Base-by-base conservation (phyloP, 2,888 invertebrate species). In the Eupithecia insigniata region DNA sequence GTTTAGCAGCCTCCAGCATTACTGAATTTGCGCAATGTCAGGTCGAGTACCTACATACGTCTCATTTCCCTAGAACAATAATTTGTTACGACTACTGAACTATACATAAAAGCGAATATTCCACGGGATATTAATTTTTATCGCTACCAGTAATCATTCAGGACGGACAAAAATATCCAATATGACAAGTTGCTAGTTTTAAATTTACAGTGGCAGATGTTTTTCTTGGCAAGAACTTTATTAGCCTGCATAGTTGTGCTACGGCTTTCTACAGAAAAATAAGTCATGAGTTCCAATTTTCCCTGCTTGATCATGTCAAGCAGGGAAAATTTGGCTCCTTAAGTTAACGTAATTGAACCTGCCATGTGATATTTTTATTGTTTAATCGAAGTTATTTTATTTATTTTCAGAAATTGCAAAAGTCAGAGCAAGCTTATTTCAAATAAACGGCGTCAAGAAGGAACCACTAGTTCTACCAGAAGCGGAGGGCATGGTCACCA, bases 401-500 rank as follows among this genome's bases (percentile, higher is more conserved):
- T 89, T 92, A 84, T 87, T 97, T 97, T 73, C 97, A 99, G 99
- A 99, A 96, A 99, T 99, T 89, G 98, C 98, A 90, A 98, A 98
- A 96, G 99, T 99, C 77, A 97, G 99, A 90, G 98, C 99, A 84
- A 98, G 98, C 92, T 96, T 99, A 93, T 99, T 99, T 96, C 99
- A 99, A 96, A 98, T 99, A 95, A 99, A 99, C 96, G 99, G 99
- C 85, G 97, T 97, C 79, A 98, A 98, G 93, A 98, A 98, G 92
- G 98, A 99, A 91, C 98, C 99, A 73, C 95, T 99, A 83, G 95
- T 97, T 83, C 95, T 99, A 90, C 99, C 99, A 89, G 98, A 99
- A 87, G 96, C 98, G 77, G 97, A 98, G 85, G 99, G 99, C 81
- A 96, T 97, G 87, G 96, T 98, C 88, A 97, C 98, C 84, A 98